Evolutionary conservation across 2,797 vertebrate genomes (phyloP).

Genomic region (Microhierax caerulescens): DNA sequence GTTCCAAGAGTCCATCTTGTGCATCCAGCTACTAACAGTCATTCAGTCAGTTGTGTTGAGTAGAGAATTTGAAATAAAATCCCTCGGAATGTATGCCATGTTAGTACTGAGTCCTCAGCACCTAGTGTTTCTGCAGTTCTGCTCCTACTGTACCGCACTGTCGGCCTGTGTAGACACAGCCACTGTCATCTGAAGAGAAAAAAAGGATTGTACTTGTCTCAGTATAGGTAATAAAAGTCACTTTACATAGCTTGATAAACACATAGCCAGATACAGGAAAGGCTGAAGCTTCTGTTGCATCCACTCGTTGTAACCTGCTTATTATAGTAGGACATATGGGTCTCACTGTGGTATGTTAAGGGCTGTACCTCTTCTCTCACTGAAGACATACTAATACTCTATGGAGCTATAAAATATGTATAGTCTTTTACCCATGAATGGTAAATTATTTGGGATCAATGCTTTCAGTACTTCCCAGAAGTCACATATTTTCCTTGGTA

Average conservation of each 20-base stretch:
- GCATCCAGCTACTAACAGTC: neutral
- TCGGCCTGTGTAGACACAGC: neutral
- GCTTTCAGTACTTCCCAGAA: constrained; percentile 36
- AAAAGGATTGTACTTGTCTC: neutral
- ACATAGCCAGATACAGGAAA: neutral
- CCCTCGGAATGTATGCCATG: rapidly evolving
- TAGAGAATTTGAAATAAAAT: neutral
- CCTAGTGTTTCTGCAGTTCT: rapidly evolving
- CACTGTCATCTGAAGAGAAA: neutral
- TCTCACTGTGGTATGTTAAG: neutral
- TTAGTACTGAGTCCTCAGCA: neutral
- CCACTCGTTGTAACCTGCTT: neutral
- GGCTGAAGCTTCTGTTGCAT: rapidly evolving
- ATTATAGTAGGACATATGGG: neutral
- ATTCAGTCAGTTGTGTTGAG: neutral
- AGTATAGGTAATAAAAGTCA: neutral
- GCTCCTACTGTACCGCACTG: neutral
- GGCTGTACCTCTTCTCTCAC: neutral
- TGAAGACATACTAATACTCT: neutral
- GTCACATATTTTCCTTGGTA: constrained; percentile 28
- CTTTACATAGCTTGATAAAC: neutral
- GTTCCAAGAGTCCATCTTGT: neutral
- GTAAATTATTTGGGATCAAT: constrained; percentile 16
- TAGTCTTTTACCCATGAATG: constrained; percentile 1
- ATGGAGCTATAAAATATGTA: neutral